phyloP scores from a whole-genome alignment of 2,113 vertebrate species.

The Channa argus region DNA sequence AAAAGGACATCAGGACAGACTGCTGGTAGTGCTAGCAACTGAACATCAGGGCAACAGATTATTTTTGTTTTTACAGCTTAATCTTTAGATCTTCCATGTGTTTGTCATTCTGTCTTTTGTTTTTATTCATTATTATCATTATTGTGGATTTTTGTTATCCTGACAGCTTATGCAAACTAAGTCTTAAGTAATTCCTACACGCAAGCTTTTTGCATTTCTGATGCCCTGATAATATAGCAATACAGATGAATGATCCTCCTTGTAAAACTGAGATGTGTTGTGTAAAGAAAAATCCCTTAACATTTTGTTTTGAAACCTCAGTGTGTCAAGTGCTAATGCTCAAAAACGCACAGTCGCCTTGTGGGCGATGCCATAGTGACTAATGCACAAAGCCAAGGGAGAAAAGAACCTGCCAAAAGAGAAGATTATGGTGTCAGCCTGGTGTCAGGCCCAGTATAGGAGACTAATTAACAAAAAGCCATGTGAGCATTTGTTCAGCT shows the following conservation, averaged over 20 bases:
- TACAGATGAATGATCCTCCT: conserved; percentile 8
- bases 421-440: conserved; percentile 22
- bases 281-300: neutral
- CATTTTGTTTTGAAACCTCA: conserved; percentile 27
- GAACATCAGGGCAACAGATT: conserved; percentile 21
- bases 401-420: conserved; percentile 52
- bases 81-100: conserved; percentile 3
- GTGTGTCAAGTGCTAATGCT: conserved; percentile 48
- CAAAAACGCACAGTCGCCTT: conserved; percentile 42
- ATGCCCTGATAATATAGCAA: conserved; percentile 24
- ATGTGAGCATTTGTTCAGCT: neutral
- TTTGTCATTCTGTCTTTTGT: conserved; percentile 27
- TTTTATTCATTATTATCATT: conserved; percentile 16
- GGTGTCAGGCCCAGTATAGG: conserved; percentile 14
- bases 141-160: conserved; percentile 31
- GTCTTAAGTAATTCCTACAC: conserved; percentile 53
- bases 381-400: conserved; percentile 51
- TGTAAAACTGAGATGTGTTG: conserved; percentile 11
- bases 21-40: conserved; percentile 5
- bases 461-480: conserved; percentile 10
- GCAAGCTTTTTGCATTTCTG: conserved; percentile 19
- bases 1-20: conserved; percentile 18
- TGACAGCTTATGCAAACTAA: conserved; percentile 41
- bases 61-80: conserved; percentile 12
- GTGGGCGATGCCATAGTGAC: conserved; percentile 24